Evolutionary conservation across 2,113 vertebrate genomes (phyloP).

Genomic region (Puffinus mauretanicus): DNA sequence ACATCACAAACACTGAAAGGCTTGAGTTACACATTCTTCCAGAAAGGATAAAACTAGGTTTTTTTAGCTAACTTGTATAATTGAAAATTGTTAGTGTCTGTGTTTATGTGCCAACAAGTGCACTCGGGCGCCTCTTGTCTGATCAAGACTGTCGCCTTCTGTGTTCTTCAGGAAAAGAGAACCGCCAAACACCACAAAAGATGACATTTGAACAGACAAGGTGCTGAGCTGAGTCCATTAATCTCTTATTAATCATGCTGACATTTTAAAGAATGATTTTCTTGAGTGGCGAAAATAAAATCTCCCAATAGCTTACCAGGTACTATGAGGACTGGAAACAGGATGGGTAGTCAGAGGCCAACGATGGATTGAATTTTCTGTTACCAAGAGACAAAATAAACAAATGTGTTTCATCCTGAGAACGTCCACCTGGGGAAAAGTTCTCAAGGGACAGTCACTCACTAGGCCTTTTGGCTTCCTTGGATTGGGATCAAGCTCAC

Average conservation of each 20-base stretch:
- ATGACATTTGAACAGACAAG: conserved; percentile 29
- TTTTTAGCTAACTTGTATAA: neutral
- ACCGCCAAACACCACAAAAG: neutral
- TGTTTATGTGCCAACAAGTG: conserved; percentile 23
- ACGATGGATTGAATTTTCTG: neutral
- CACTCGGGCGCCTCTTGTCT: conserved; percentile 13
- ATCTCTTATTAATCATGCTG: conserved; percentile 15
- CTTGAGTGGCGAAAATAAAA: neutral
- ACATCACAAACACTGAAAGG: conserved; percentile 3
- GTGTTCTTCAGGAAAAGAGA: conserved; percentile 19
- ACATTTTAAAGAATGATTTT: conserved; percentile 41
- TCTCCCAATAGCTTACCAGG: neutral
- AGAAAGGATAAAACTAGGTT: neutral
- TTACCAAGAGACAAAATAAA: conserved; percentile 40
- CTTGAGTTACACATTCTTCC: conserved; percentile 37
- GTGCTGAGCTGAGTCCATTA: conserved; percentile 1
- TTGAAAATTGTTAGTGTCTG: neutral
- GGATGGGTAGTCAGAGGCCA: neutral
- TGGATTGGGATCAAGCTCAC: neutral
- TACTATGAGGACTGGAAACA: neutral
- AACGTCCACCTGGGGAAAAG: neutral
- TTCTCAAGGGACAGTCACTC: neutral
- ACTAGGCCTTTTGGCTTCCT: neutral
- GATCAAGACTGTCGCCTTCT: neutral
- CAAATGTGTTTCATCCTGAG: neutral